A percentile compares a stretch with the other conserved stretches of the same genome.
Conservation (phyloP, 2,888 invertebrate genomes). For the Dioctria rufipes region DNA sequence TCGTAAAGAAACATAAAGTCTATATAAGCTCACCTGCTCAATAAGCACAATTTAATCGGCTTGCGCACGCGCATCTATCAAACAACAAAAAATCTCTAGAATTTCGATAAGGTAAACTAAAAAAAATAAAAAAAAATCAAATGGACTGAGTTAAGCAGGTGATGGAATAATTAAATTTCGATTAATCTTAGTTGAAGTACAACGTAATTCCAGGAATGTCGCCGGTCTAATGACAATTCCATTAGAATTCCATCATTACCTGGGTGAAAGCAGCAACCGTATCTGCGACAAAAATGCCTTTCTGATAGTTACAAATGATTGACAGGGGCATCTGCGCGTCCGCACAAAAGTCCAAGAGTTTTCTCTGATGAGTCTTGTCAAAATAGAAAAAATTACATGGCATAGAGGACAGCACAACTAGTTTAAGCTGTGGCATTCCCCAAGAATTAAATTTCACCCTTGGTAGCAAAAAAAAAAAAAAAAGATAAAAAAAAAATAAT, state of each 20-base stretch:
- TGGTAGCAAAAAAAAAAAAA: not conserved
- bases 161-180: constrained; percentile 57
- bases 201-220: constrained; percentile 35
- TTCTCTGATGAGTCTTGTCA: constrained; percentile 36
- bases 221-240: constrained; percentile 38
- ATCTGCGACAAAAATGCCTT: not conserved
- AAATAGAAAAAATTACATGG: constrained; percentile 15
- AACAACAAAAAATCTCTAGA: constrained; percentile 13
- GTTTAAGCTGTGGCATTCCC: not conserved
- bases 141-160: constrained; percentile 56
- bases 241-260: constrained; percentile 14
- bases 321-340: constrained; percentile 54
- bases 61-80: constrained; percentile 37
- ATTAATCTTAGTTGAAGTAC: constrained; percentile 49
- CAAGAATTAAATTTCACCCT: not conserved
- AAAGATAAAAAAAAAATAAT: constrained; percentile 12
- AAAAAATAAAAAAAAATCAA: constrained; percentile 6
- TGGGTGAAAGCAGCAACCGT: not conserved
- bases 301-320: constrained; percentile 44
- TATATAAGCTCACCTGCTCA: constrained; percentile 13
- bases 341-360: not conserved
- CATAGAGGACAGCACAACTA: not conserved
- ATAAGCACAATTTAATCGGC: constrained; percentile 30
- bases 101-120: constrained; percentile 3
- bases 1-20: not conserved